phyloP scores from a whole-genome alignment of 2,113 vertebrate genomes.

The Tyto alba region DNA sequence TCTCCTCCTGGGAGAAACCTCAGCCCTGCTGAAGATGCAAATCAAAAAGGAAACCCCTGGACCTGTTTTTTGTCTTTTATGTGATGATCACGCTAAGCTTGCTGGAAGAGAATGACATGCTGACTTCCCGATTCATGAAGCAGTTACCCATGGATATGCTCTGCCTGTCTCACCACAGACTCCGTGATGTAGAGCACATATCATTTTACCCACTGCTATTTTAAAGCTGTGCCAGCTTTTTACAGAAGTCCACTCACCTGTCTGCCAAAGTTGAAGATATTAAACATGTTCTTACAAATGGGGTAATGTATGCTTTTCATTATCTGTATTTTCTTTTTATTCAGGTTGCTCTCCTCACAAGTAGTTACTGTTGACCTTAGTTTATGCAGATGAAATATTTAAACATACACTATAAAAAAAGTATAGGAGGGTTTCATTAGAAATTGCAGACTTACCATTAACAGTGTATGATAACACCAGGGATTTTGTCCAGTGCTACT shows the following conservation, averaged over 20 bases:
- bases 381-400: background rate
- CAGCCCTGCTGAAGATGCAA: background rate
- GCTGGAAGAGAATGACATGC: background rate
- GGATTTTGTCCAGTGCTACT: background rate
- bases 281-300: background rate
- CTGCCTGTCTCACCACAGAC: background rate
- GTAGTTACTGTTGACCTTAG: background rate
- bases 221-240: background rate
- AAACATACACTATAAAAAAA: background rate
- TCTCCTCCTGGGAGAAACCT: background rate
- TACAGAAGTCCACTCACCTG: background rate
- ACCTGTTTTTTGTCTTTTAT: background rate
- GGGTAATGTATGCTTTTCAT: background rate
- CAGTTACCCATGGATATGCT: background rate
- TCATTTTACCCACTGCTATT: background rate
- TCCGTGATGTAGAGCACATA: background rate
- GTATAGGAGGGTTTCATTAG: background rate
- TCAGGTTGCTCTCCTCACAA: background rate
- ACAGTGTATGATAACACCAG: background rate
- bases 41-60: background rate
- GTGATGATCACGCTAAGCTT: background rate
- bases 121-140: background rate
- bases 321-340: background rate
- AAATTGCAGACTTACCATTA: background rate
- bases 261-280: background rate